Percentiles rank a stretch among this genome's conserved stretches.
phyloP scores from a whole-genome alignment of 2,888 invertebrate genomes.

The Clistopyga incitator region DNA sequence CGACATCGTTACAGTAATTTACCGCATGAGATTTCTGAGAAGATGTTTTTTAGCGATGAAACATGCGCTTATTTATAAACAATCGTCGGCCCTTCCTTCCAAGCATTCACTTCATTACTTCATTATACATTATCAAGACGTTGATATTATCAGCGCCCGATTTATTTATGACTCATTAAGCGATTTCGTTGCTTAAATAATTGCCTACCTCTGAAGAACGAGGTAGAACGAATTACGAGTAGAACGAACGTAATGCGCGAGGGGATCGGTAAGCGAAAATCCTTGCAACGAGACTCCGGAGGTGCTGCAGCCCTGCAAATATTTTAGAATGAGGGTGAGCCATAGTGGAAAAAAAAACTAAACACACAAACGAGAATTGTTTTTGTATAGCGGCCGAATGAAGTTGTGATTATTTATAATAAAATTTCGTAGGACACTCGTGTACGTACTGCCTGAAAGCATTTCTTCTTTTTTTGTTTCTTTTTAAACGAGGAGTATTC shows the following conservation, averaged over 20 bases:
- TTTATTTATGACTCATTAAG: neutral
- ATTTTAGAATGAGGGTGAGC: constrained; percentile 51
- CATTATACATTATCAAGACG: neutral
- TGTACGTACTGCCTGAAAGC: constrained; percentile 74
- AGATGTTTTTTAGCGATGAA: no score
- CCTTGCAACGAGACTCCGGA: constrained; percentile 32
- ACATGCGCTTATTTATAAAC: no score
- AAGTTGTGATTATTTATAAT: constrained; percentile 80
- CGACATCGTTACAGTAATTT: no score
- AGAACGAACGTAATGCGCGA: neutral
- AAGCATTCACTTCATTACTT: neutral
- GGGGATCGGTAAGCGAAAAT: neutral
- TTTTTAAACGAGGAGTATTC: neutral
- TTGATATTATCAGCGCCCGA: neutral
- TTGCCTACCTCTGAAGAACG: neutral
- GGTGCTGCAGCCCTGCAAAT: constrained; percentile 67
- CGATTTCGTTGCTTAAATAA: neutral
- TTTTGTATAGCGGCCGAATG: constrained; percentile 71
- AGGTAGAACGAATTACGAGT: no score
- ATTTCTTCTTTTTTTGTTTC: constrained; percentile 68
- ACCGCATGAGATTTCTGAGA: no score
- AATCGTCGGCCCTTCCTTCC: no score
- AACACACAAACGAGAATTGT: constrained; percentile 57
- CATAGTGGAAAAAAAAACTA: constrained; percentile 52
- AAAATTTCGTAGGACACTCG: constrained; percentile 76